phyloP scores from a whole-genome alignment of 2,113 vertebrate genomes.

The Axis porcinus region DNA sequence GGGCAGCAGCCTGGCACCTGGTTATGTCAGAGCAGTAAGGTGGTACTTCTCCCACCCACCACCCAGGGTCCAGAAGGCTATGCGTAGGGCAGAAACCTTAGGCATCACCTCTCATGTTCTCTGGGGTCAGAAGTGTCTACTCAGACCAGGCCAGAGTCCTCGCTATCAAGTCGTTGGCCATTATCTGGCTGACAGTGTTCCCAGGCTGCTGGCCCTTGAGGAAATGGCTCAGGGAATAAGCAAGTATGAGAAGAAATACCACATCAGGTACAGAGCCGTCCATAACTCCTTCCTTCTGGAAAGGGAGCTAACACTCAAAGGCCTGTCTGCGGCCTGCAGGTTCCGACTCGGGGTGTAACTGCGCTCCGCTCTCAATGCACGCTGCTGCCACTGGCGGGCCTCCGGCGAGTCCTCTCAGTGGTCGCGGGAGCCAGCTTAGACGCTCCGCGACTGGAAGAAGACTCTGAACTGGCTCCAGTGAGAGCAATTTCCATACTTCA shows the following conservation, averaged over 20 bases:
- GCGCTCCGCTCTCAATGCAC: not conserved
- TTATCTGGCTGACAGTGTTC: not conserved
- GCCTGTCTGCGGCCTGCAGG: not conserved
- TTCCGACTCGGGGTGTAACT: not conserved
- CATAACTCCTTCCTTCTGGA: not conserved
- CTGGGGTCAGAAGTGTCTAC: not conserved
- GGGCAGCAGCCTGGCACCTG: not conserved
- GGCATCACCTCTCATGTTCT: not conserved
- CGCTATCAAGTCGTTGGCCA: accelerated
- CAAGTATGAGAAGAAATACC: not conserved
- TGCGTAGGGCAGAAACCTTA: not conserved
- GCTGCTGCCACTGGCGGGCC: not conserved
- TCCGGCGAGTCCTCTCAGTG: not conserved
- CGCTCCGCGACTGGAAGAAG: not conserved
- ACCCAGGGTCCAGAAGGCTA: not conserved
- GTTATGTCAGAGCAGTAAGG: not conserved
- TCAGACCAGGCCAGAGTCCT: not conserved
- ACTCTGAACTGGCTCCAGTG: not conserved
- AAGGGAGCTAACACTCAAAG: not conserved
- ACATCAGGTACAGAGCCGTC: not conserved
- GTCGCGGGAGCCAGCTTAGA: not conserved
- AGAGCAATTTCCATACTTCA: not conserved
- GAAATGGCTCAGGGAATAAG: not conserved
- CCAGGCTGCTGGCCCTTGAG: not conserved
- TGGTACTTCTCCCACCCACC: not conserved